phyloP scores from a whole-genome alignment of 2,113 vertebrate species.

The Salvelinus sp. region DNA sequence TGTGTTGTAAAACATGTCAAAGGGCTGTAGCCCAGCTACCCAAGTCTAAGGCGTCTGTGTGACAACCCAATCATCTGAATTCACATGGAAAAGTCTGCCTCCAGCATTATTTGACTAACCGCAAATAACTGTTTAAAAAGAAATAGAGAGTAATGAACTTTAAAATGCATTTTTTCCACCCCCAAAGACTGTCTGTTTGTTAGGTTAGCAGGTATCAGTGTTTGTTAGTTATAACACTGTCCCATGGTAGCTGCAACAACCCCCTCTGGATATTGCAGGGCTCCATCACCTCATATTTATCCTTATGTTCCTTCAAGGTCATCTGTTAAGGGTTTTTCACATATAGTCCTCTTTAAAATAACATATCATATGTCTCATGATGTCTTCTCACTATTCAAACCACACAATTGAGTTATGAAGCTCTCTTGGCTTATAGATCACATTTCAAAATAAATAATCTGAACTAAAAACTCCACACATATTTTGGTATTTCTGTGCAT shows the following conservation, averaged over 20 bases:
- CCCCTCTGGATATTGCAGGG: neutral
- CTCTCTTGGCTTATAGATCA: too few relatives aligned
- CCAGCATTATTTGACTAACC: neutral
- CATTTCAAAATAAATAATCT: too few relatives aligned
- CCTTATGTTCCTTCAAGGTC: neutral
- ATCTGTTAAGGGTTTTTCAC: neutral
- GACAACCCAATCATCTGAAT: neutral
- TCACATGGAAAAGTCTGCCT: neutral
- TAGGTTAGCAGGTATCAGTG: neutral
- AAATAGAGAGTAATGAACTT: neutral
- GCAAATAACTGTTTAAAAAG: neutral
- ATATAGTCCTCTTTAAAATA: too few relatives aligned
- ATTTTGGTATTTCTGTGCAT: too few relatives aligned
- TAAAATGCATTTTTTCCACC: neutral
- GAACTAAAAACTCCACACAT: too few relatives aligned
- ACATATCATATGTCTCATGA: too few relatives aligned
- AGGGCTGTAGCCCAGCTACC: neutral
- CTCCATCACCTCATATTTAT: neutral
- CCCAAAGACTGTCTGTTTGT: neutral
- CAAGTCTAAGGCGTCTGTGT: neutral
- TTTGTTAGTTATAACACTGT: neutral
- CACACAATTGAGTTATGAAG: too few relatives aligned
- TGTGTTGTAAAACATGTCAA: neutral
- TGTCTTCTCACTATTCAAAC: too few relatives aligned
- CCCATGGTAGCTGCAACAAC: neutral